Conservation (phyloP, 2,113 vertebrate species). For the Buteo buteo region DNA sequence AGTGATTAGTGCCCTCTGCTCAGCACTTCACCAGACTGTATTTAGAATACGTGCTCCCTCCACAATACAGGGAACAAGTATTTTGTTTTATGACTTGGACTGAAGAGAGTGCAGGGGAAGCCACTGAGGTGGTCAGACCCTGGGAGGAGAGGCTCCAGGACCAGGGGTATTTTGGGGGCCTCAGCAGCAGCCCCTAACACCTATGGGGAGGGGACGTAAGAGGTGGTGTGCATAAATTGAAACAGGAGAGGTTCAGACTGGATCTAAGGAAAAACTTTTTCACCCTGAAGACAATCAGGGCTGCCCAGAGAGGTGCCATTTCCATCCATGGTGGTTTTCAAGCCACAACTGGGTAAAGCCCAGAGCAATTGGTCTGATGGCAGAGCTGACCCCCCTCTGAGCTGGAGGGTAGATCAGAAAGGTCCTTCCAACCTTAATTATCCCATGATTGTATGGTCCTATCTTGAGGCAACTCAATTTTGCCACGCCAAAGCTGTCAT, state of each 20-base stretch:
- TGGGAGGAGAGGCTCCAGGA: not conserved
- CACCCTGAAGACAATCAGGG: not conserved
- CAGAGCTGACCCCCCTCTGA: not conserved
- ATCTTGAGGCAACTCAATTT: not conserved
- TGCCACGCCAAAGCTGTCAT: not conserved
- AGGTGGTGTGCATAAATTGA: not conserved
- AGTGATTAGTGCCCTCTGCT: not conserved
- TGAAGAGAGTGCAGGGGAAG: not conserved
- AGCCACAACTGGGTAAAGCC: not conserved
- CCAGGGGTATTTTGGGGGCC: rapidly evolving
- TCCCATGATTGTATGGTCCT: not conserved
- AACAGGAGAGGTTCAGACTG: not conserved
- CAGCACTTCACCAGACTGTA: not conserved
- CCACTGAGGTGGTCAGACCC: not conserved
- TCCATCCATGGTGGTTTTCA: not conserved
- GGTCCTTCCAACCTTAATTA: not conserved
- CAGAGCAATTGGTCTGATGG: not conserved
- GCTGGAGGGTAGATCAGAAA: not conserved
- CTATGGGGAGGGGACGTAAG: no score
- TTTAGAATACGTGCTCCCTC: not conserved
- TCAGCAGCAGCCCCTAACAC: not conserved
- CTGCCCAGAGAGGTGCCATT: not conserved
- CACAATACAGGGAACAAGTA: not conserved
- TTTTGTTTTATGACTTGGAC: not conserved
- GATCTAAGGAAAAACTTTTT: not conserved